phyloP scores from a whole-genome alignment of 2,113 vertebrate genomes.

The Lathamus discolor region DNA sequence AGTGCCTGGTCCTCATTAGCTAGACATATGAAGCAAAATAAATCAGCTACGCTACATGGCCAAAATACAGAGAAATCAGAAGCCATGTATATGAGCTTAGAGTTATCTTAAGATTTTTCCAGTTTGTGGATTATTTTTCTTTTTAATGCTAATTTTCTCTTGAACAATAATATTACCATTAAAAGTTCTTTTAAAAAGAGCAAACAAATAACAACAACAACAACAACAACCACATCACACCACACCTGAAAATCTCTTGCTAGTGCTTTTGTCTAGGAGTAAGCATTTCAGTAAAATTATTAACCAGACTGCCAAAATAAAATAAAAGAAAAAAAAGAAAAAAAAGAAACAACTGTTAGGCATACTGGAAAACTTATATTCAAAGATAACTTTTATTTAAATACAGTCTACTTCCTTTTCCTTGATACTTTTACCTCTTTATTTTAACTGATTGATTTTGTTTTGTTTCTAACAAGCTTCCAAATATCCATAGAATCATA shows the following conservation, averaged over 20 bases:
- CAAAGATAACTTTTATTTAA: background rate
- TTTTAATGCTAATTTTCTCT: background rate
- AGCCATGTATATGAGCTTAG: background rate
- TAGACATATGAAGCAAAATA: background rate
- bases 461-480: background rate
- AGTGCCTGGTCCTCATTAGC: background rate
- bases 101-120: background rate
- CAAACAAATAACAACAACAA: background rate
- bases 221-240: background rate
- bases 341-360: background rate
- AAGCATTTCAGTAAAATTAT: background rate
- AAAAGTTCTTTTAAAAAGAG: background rate
- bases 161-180: background rate
- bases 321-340: too few relatives aligned
- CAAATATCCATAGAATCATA: background rate
- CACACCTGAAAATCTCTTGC: background rate
- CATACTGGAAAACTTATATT: rapidly evolving
- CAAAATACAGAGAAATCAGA: background rate
- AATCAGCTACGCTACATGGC: background rate
- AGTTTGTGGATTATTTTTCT: background rate
- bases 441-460: background rate
- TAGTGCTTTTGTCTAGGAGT: background rate
- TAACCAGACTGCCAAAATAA: background rate
- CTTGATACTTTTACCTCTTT: background rate
- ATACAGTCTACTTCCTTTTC: background rate